Conservation (phyloP, 2,797 vertebrate species). For the Ambastaia sidthimunki region DNA sequence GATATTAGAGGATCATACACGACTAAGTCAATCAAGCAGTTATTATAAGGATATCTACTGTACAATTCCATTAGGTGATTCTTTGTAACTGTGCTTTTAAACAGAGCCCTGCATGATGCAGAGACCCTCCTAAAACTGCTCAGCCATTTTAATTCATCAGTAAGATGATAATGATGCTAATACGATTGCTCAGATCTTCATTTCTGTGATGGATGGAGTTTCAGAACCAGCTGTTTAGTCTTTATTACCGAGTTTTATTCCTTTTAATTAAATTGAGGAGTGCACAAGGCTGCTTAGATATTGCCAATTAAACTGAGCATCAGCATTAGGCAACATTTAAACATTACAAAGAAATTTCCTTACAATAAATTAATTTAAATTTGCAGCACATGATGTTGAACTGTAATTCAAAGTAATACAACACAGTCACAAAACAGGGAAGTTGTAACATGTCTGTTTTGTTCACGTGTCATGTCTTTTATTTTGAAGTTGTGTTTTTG, state of each 20-base stretch:
- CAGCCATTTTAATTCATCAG: background rate
- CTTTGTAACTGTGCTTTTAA: too few species aligned
- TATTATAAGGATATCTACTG: background rate
- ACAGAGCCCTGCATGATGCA: background rate
- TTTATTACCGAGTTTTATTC: background rate
- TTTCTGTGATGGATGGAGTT: conserved; percentile 21
- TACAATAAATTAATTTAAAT: background rate
- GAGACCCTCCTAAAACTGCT: background rate
- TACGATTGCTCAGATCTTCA: background rate
- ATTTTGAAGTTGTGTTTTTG: too few species aligned
- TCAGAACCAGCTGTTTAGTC: background rate
- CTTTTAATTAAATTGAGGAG: background rate
- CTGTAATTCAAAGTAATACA: too few species aligned
- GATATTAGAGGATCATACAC: background rate
- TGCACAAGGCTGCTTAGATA: background rate
- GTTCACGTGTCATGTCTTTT: too few species aligned
- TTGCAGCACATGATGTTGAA: too few species aligned
- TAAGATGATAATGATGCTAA: background rate
- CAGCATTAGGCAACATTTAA: too few species aligned
- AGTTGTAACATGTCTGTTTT: too few species aligned
- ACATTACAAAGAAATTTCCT: too few species aligned
- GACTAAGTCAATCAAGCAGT: background rate
- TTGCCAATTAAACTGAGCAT: too few species aligned
- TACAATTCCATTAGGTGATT: too few species aligned
- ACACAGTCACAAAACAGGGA: too few species aligned